phyloP scores from a whole-genome alignment of 2,888 invertebrate genomes.

The Agrochola circellaris region DNA sequence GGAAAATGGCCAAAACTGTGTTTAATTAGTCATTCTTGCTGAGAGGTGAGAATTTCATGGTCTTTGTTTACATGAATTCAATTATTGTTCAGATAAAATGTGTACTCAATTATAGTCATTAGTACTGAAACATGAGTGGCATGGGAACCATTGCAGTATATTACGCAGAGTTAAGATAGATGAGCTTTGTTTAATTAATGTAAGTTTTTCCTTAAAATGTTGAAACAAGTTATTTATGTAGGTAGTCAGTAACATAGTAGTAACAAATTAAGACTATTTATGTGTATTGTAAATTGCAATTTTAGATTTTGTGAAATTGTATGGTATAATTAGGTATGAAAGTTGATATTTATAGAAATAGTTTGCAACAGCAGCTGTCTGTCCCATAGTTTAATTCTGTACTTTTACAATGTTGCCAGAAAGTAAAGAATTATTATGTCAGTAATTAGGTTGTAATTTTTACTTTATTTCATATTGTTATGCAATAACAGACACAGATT shows the following conservation, averaged over 20 bases:
- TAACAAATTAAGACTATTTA: conserved; percentile 3
- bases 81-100: conserved; percentile 31
- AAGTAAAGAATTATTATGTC: not conserved
- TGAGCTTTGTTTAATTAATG: conserved; percentile 15
- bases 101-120: conserved; percentile 23
- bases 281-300: not conserved
- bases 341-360: conserved; percentile 5
- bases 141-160: conserved; percentile 37
- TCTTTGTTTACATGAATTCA: conserved; percentile 38
- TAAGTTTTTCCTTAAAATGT: conserved; percentile 51
- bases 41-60: conserved; percentile 34
- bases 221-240: conserved; percentile 18
- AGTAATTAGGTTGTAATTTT: conserved; percentile 12
- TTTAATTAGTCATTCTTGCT: conserved; percentile 21
- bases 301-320: conserved; percentile 6
- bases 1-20: conserved; percentile 4
- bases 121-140: conserved; percentile 33
- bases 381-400: not conserved
- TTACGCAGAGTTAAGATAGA: conserved; percentile 20
- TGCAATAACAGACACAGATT: not conserved
- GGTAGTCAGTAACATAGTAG: conserved; percentile 10
- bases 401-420: not conserved
- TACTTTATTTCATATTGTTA: not conserved
- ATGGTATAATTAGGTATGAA: not conserved
- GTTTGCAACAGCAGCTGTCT: not conserved